Conservation (phyloP, 2,888 invertebrate genomes). For the Pristionchus arcanus region DNA sequence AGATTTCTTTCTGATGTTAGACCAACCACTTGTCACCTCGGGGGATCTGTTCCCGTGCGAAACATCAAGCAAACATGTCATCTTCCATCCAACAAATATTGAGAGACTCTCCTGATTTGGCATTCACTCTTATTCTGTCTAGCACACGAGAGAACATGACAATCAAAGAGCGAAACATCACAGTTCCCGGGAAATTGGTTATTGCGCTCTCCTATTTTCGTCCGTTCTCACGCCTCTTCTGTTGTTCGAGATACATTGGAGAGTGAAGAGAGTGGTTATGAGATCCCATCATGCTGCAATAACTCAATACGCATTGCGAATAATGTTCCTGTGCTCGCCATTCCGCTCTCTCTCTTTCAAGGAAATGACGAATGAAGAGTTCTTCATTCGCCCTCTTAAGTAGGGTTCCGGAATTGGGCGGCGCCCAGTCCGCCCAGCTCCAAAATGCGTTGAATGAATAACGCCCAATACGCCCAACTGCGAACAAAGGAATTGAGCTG, state of each 20-base stretch:
- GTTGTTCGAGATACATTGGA: neutral
- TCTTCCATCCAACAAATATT: neutral
- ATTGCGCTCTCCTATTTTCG: neutral
- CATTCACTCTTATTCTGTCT: neutral
- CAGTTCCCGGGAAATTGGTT: too few relatives aligned
- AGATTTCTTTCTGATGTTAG: neutral
- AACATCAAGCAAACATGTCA: constrained; percentile 24
- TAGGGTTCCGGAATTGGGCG: too few relatives aligned
- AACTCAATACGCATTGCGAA: neutral
- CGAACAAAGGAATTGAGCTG: too few relatives aligned
- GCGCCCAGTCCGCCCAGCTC: too few relatives aligned
- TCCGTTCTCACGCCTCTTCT: neutral
- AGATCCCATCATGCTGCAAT: too few relatives aligned
- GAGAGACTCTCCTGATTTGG: neutral
- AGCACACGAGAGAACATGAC: neutral
- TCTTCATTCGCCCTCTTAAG: too few relatives aligned
- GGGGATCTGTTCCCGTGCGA: constrained; percentile 1
- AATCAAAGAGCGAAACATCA: neutral
- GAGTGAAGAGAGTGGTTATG: neutral
- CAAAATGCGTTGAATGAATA: too few relatives aligned
- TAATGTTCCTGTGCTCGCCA: too few relatives aligned
- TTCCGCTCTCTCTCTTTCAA: too few relatives aligned
- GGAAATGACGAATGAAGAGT: too few relatives aligned
- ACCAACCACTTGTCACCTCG: neutral
- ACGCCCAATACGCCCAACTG: too few relatives aligned